Evolutionary conservation across 2,113 vertebrate species (phyloP), one percentile per base, ranked within the genome.

Genomic region (Tiliqua scincoides): DNA sequence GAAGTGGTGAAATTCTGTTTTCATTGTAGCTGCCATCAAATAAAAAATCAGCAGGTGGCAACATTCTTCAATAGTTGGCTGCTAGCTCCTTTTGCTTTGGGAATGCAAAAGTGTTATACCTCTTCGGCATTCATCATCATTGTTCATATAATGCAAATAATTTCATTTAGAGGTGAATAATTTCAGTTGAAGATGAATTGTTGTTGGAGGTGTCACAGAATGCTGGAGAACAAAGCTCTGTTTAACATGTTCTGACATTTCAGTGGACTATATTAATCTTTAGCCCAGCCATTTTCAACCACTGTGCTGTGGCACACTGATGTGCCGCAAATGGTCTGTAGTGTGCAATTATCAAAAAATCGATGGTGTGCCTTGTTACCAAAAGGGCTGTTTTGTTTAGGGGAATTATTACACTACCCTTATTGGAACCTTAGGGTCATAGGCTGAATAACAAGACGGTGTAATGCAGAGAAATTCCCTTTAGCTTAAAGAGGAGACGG

Each of bases 11-110:
- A 70, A 27, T 32, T 1, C n/a, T 71, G 76, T 74, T 92, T 81
- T 85, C 82, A 91, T 91, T 85, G 40, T 76, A 82, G 79, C 57
- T 84, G 85, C 87, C 75, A 77, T 91, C 88, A 87, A 92, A 82
- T n/a, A 54, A 71, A 79, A 93, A 93, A 91, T 43, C 21, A 80
- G n/a, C 82, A 88, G 85, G 86, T 88, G 83, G 54, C 57, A 30
- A 32, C 82, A 32, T 32, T 87, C 37, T 77, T 62, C 11, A 86
- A 73, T 54, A 70, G 82, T 72, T 94, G 85, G 85, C 52, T 83
- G 79, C 77, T 71, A 74, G n/a, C 85, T 83, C 87, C 71, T 91
- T 76, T 61, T 87, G 74, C 78, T 90, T 54, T 20, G 59, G 61
- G 62, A 35, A 54, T 71, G 84, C 74, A n/a, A 72, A 79, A 73